Evolutionary conservation across 2,888 invertebrate species (phyloP), one percentile per base, ranked within the genome.

Genomic region (Agrilus cyanescens): DNA sequence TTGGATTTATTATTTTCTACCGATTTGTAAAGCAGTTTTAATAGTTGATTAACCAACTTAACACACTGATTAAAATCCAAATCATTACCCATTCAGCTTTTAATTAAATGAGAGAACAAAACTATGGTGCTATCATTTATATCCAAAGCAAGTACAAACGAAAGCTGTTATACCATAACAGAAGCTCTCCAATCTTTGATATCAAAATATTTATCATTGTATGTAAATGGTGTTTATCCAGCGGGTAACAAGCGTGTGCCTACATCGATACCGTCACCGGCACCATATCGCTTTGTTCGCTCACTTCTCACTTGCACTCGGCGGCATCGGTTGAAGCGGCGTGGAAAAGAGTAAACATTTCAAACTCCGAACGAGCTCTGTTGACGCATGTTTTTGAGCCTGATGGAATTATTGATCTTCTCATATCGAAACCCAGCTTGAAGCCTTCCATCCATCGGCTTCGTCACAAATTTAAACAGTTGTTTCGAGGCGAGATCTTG

Each of bases 341-440:
- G 50, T 48, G 45, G 41, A 44, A 39, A 44, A 43, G 43, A 48
- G 46, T 48, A 52, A 50, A 50, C 49, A 48, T 47, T 50, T 48
- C 46, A 49, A 46, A 46, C 46, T 47, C 47, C 44, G 50, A 50
- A 50, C 47, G 47, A 49, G 65, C 64, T 65, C 60, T 72, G 72
- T 73, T 72, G 73, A 73, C 73, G 73, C 73, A 72, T 73, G 72
- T 73, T 73, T 73, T 73, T 71, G 71, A 71, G 72, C 70, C 68
- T 72, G 57, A 53, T 58, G 65, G 65, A 66, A 65, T 70, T 73
- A 72, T 73, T 72, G 72, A 73, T 72, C 71, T 71, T 20, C 20
- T 20, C 20, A 20, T 20, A 20, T 20, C 7, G 20, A 20, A 20
- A 20, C 6, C 20, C 20, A 20, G 20, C 20, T 20, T 20, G 20